Conservation (phyloP, 1,140 invertebrate genomes). For the Globodera rostochiensis region DNA sequence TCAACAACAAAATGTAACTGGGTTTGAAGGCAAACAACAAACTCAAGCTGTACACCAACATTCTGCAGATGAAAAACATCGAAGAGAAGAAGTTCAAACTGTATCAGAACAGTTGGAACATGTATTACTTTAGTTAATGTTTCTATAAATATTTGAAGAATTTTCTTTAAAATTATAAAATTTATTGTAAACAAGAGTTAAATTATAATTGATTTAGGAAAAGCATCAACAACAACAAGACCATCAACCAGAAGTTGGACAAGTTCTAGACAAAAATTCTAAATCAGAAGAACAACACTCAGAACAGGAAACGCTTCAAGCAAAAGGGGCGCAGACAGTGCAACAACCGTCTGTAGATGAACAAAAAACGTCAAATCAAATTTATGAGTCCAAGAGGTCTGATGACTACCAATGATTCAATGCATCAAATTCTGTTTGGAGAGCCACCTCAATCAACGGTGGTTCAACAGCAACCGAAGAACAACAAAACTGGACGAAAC, state of each 20-base stretch:
- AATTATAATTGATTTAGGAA: too few species aligned
- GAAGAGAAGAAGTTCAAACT: not conserved
- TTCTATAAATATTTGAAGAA: too few species aligned
- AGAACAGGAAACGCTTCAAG: not conserved
- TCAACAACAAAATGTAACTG: not conserved
- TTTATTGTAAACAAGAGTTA: too few species aligned
- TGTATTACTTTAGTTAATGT: too few species aligned
- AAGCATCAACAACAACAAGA: too few species aligned
- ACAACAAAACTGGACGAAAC: not conserved
- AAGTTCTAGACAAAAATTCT: too few species aligned
- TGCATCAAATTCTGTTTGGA: conserved; percentile 30
- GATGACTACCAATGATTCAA: not conserved
- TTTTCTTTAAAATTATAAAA: too few species aligned
- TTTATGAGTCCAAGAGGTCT: not conserved
- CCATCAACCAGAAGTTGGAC: too few species aligned
- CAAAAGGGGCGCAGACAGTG: not conserved
- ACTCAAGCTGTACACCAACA: not conserved
- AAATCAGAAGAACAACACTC: too few species aligned
- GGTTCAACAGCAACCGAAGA: not conserved
- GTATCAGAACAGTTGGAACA: not conserved
- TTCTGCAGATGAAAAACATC: too few species aligned
- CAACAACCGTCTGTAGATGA: not conserved
- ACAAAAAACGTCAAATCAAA: not conserved
- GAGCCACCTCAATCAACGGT: not conserved
- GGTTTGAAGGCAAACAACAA: not conserved